A percentile compares a stretch with the other conserved stretches of the same genome.
These are phyloP conservation scores for Chelonoidis abingdonii DNA, from an alignment of 2,113 vertebrate species.

Conservation along the genomic window DNA sequence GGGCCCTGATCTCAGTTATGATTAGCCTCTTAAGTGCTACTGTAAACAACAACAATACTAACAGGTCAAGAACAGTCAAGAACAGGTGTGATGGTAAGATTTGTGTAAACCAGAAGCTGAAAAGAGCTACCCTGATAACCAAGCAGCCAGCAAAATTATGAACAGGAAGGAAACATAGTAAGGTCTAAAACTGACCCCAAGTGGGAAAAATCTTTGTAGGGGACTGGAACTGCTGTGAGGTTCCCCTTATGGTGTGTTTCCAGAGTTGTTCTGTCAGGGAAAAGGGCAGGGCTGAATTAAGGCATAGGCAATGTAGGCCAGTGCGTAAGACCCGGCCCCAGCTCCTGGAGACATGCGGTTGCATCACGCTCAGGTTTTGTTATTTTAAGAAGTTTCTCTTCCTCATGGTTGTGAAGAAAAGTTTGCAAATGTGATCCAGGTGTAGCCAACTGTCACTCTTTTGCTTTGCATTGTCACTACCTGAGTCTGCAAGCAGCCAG, in stretches of 20 bases:
- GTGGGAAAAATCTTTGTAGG: neutral
- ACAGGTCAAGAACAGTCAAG: neutral
- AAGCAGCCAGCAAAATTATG: fast-evolving
- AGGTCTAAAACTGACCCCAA: fast-evolving
- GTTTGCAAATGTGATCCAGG: no score
- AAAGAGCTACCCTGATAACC: neutral
- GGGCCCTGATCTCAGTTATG: neutral
- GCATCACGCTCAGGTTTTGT: neutral
- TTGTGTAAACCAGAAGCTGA: neutral
- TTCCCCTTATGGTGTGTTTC: neutral
- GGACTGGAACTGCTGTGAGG: neutral
- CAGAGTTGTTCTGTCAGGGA: neutral
- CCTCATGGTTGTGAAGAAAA: neutral
- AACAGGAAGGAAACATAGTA: neutral
- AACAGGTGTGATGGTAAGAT: fast-evolving
- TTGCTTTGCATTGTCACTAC: neutral
- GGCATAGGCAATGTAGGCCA: neutral
- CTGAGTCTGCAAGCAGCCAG: neutral
- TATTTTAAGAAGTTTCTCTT: neutral
- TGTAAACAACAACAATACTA: neutral
- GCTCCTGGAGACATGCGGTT: neutral
- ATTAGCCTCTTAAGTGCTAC: neutral
- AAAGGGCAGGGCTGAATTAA: neutral
- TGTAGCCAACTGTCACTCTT: neutral
- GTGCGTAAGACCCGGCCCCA: neutral